Percentiles rank a stretch among this genome's conserved stretches.
phyloP scores from a whole-genome alignment of 2,113 vertebrate genomes.

The Emberiza fucata region DNA sequence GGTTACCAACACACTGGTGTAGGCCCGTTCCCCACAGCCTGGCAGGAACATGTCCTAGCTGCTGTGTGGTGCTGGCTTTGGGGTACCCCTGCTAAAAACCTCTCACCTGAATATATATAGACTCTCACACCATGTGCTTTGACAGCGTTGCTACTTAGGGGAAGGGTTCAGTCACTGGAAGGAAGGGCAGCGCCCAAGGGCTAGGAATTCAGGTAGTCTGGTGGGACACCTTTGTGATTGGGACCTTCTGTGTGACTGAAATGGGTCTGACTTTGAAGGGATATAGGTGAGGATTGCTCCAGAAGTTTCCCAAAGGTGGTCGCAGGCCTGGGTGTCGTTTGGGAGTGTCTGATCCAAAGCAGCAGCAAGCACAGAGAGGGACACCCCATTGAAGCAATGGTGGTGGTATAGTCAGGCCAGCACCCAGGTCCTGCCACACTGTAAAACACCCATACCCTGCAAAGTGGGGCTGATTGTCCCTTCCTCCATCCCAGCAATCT shows the following conservation, averaged over 20 bases:
- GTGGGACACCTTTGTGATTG: background rate
- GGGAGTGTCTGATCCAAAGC: background rate
- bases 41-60: accelerated
- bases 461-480: background rate
- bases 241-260: background rate
- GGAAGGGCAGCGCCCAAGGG: background rate
- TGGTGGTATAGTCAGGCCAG: background rate
- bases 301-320: background rate
- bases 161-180: background rate
- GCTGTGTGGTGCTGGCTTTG: accelerated
- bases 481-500: background rate
- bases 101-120: background rate
- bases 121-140: accelerated
- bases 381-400: background rate
- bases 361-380: background rate
- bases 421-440: background rate
- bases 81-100: background rate
- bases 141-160: background rate
- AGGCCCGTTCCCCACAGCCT: background rate
- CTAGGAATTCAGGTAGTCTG: background rate
- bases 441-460: background rate
- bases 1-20: background rate
- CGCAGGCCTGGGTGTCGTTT: background rate
- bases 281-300: background rate
- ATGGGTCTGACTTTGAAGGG: background rate